phyloP scores from a whole-genome alignment of 2,797 vertebrate genomes.

The Rhabdomys pumilio region DNA sequence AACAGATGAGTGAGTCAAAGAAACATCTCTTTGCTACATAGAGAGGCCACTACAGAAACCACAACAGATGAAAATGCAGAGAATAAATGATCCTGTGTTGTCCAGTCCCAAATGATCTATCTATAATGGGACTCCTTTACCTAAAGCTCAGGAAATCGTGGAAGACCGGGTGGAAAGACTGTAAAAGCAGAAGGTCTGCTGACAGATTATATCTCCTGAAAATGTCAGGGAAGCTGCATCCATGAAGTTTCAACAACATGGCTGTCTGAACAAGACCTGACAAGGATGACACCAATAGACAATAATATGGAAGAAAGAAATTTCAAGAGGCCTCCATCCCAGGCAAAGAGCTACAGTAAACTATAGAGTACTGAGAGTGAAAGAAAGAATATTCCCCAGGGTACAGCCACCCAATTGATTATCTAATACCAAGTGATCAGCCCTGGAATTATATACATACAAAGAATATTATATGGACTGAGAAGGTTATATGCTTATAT shows the following conservation, averaged over 20 bases:
- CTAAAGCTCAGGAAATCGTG: background rate
- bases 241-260: background rate
- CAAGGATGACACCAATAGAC: background rate
- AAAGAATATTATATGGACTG: background rate
- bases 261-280: background rate
- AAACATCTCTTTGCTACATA: background rate
- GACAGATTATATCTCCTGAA: background rate
- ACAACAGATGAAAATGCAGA: background rate
- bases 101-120: background rate
- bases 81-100: background rate
- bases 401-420: background rate
- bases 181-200: no score
- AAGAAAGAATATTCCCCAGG: background rate
- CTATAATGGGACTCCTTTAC: background rate
- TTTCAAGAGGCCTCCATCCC: background rate
- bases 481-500: no score
- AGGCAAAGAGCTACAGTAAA: background rate
- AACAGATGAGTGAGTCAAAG: background rate
- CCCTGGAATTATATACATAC: background rate
- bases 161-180: no score
- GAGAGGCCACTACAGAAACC: background rate
- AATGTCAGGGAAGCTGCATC: background rate
- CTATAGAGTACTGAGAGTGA: background rate
- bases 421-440: background rate
- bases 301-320: no score